Conservation (phyloP, 2,797 vertebrate genomes). For the Pelochelys cantorii region DNA sequence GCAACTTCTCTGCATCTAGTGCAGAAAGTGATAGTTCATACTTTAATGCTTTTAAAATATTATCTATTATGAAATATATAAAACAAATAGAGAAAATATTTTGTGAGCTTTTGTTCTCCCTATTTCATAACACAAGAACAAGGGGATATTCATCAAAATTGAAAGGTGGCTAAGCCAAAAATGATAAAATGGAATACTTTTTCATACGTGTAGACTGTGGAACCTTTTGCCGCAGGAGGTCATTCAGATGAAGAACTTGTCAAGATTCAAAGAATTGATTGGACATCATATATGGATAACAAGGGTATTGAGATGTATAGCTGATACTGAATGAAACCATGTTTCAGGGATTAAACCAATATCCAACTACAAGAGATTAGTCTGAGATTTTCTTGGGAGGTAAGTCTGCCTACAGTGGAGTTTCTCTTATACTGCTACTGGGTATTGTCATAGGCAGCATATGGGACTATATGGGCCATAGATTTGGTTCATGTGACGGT, state of each 20-base stretch:
- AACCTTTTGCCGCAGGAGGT: background rate
- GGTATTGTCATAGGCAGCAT: background rate
- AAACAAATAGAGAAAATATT: background rate
- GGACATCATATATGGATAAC: background rate
- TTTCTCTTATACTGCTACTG: background rate
- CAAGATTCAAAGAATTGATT: background rate
- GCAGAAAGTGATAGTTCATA: background rate
- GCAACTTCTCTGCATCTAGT: background rate
- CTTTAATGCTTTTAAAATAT: background rate
- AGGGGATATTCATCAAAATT: background rate
- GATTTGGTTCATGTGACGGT: background rate
- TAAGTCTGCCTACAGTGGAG: background rate
- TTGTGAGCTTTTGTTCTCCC: background rate
- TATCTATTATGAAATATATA: background rate
- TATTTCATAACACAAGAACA: background rate
- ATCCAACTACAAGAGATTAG: background rate
- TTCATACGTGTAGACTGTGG: background rate
- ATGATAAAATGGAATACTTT: background rate
- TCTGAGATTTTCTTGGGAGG: background rate
- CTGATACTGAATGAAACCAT: background rate
- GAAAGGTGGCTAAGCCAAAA: background rate
- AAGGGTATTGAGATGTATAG: background rate
- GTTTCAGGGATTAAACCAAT: background rate
- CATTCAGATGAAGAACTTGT: background rate
- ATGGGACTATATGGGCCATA: background rate